These are phyloP conservation scores for Kudoa iwatai DNA, from an alignment of 30 jellyfish, hydroid and myxozoan species.

Conservation along the genomic window DNA sequence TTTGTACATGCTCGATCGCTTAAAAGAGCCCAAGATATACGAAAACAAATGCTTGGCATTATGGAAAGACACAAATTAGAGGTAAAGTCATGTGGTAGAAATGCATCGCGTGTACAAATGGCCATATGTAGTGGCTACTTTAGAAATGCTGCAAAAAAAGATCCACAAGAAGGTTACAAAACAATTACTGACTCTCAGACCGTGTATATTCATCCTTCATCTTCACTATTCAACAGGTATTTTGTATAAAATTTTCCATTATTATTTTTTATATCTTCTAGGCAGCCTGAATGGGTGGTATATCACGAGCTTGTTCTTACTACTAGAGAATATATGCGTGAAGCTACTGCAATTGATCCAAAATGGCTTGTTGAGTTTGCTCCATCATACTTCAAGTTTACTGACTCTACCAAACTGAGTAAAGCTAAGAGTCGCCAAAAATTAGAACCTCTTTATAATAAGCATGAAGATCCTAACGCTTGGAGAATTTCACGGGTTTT, in stretches of 20 bases:
- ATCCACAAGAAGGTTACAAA: slow-evolving; percentile 61
- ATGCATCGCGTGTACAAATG: slow-evolving; percentile 23
- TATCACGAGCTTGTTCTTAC: slow-evolving; percentile 78
- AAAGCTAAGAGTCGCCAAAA: slow-evolving; percentile 55
- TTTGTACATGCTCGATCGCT: slow-evolving; percentile 57
- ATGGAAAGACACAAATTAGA: slow-evolving; percentile 75
- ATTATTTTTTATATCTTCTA: no score
- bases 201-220: slow-evolving; percentile 76
- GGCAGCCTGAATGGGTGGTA: slow-evolving; percentile 94
- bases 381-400: slow-evolving; percentile 62
- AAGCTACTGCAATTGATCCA: slow-evolving; percentile 73
- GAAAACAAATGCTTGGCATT: slow-evolving; percentile 74
- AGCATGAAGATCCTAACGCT: slow-evolving; percentile 78
- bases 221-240: slow-evolving; percentile 64
- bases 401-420: slow-evolving; percentile 67
- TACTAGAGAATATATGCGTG: slow-evolving; percentile 55
- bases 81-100: slow-evolving; percentile 31
- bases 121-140: slow-evolving; percentile 68
- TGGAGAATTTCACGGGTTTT: slow-evolving; percentile 82
- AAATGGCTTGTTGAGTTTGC: slow-evolving; percentile 95
- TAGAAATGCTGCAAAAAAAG: slow-evolving; percentile 62
- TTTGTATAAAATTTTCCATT: no score
- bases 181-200: slow-evolving; percentile 74
- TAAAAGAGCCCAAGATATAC: slow-evolving; percentile 86
- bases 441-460: slow-evolving; percentile 12